Evolutionary conservation across 1,140 invertebrate species (phyloP), one percentile per base, ranked within the genome.

Genomic region (Hestina assimilis): DNA sequence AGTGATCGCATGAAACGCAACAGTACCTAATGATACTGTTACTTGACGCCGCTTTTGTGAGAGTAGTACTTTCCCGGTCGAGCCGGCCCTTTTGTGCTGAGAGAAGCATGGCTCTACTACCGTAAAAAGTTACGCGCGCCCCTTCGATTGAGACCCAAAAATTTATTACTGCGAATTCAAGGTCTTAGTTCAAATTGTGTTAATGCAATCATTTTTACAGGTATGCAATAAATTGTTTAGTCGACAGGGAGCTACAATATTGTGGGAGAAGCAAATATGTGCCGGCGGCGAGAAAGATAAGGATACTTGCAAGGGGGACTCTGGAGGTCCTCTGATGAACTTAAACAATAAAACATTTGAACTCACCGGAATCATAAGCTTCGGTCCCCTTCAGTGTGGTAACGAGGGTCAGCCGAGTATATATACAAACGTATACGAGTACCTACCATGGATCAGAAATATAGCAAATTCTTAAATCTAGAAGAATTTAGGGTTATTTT

Each of bases 381-480:
- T 90, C 69, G 92, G 92, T 7, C 69, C 89, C 0, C 72, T 72
- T 0, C 69, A 71, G 0, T 93, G 92, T 69, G 92, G 90, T 0
- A 51, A 73, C 9, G 57, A 78, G 7, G 87, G 83, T 23, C 74
- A 88, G 33, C 92, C 92, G 2, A 92, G 91, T 1, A 85, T 93
- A n/a, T 93, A 93, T 59, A 92, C 92, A 0, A 90, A 89, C 35
- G 89, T 93, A 1, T 76, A 79, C 12, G 65, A 79, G 15, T 92
- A 92, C 62, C 12, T 90, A 0, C 57, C 80, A 2, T 92, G 92
- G 92, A 92, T 92, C 33, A 65, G 56, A 28, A 66, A 28, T 8
- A 75, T 53, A 41, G 52, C 57, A 4, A 46, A 45, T 23, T n/a
- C 40, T 3, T 38, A 38, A 19, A 3, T 38, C 7, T n/a, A n/a